Conservation (phyloP, 2,888 invertebrate species). For the Ichneumon xanthorius region DNA sequence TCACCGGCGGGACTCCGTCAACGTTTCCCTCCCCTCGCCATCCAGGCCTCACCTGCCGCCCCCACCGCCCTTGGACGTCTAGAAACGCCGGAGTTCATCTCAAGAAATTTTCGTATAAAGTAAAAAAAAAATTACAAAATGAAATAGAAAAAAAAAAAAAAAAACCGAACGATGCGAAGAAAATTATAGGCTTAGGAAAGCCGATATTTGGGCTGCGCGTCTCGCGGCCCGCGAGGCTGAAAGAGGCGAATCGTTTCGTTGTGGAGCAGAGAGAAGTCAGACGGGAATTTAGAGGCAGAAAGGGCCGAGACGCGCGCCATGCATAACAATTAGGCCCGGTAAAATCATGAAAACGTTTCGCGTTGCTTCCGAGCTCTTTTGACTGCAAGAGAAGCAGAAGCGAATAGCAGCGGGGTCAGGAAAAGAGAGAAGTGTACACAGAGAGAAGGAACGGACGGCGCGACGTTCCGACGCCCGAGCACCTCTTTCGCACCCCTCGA, state of each 20-base stretch:
- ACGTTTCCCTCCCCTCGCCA: conserved; percentile 13
- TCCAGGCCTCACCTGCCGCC: conserved; percentile 10
- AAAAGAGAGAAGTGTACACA: conserved; percentile 35
- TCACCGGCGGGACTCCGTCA: conserved; percentile 70
- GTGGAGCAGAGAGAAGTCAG: conserved; percentile 46
- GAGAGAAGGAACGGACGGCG: conserved; percentile 43
- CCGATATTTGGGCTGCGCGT: conserved; percentile 57
- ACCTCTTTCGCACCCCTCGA: conserved; percentile 63
- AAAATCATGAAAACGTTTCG: conserved; percentile 84
- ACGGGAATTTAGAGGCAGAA: conserved; percentile 80
- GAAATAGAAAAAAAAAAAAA: background rate
- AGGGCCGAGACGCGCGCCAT: conserved; percentile 80
- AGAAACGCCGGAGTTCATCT: background rate
- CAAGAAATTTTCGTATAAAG: conserved; percentile 2
- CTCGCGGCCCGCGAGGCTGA: conserved; percentile 31
- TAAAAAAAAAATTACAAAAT: background rate
- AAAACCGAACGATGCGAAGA: conserved; percentile 32
- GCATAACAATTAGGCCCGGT: conserved; percentile 84
- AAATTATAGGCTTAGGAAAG: conserved; percentile 49
- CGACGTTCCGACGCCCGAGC: conserved; percentile 56
- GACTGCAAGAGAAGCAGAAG: conserved; percentile 43
- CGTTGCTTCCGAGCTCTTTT: conserved; percentile 73
- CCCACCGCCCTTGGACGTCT: conserved; percentile 1
- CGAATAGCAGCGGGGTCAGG: conserved; percentile 24
- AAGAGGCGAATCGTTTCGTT: conserved; percentile 32